Percentiles rank a stretch among this genome's conserved stretches.
Conservation (phyloP, 37 sponge, comb jelly and placozoan genomes). For the Theonella swinhoei region DNA sequence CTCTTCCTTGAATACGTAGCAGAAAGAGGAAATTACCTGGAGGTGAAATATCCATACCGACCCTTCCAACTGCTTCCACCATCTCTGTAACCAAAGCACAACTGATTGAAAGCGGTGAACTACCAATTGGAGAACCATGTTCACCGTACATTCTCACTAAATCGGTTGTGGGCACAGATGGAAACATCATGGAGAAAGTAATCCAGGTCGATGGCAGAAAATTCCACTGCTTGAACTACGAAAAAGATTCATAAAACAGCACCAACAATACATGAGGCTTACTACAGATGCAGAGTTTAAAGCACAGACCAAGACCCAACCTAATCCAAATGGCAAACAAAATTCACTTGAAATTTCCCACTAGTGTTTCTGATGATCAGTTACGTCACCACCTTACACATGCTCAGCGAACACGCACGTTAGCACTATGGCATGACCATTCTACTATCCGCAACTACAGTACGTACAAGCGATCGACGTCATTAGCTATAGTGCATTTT, state of each 20-base stretch:
- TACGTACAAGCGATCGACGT: too few species aligned
- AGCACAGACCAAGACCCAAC: background rate
- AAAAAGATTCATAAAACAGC: slow-evolving; percentile 9
- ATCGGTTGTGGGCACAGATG: background rate
- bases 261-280: slow-evolving; percentile 30
- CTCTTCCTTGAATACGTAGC: slow-evolving; percentile 1
- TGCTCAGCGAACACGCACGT: slow-evolving; percentile 13
- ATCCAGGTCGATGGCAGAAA: background rate
- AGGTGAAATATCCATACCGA: slow-evolving; percentile 20
- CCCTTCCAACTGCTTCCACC: background rate
- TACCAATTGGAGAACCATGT: slow-evolving; percentile 13
- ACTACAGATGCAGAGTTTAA: background rate
- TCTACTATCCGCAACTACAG: slow-evolving; percentile 19
- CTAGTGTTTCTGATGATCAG: slow-evolving; percentile 9
- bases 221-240: slow-evolving; percentile 36
- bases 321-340: too few species aligned
- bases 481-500: too few species aligned
- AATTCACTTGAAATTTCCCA: background rate
- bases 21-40: slow-evolving; percentile 1
- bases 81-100: background rate
- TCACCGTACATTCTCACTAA: background rate
- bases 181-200: background rate
- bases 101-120: slow-evolving; percentile 2
- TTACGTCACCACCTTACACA: background rate
- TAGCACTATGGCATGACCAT: slow-evolving; percentile 51